Percentiles rank a stretch among this genome's conserved stretches.
Evolutionary conservation across 1,140 invertebrate genomes (phyloP).

Genomic region (Achatina immaculata): DNA sequence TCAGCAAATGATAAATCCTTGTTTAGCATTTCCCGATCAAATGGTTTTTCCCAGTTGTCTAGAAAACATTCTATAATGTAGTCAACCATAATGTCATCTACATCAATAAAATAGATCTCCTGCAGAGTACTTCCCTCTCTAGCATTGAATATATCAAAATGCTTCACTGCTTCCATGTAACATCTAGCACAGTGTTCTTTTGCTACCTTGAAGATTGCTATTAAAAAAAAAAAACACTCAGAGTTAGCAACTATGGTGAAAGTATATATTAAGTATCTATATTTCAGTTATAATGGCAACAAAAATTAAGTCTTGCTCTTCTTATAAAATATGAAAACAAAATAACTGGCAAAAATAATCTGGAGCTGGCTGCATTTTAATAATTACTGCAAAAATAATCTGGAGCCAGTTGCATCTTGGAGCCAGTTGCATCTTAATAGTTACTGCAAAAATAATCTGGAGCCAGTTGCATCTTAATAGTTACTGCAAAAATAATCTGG

Average conservation of each 20-base stretch:
- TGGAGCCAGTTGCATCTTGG: too few relatives aligned
- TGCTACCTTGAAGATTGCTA: slow-evolving; percentile 6
- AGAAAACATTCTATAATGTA: neutral
- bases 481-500: too few relatives aligned
- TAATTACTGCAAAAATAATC: too few relatives aligned
- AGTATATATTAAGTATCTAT: neutral
- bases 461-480: too few relatives aligned
- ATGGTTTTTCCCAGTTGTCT: neutral
- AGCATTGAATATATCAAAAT: slow-evolving; percentile 1
- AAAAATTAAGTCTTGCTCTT: too few relatives aligned
- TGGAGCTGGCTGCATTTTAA: too few relatives aligned
- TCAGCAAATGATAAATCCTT: slow-evolving; percentile 2
- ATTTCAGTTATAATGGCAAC: too few relatives aligned
- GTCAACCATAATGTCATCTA: slow-evolving; percentile 1
- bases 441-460: too few relatives aligned
- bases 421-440: too few relatives aligned
- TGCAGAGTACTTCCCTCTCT: neutral
- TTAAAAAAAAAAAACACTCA: neutral
- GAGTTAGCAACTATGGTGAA: neutral
- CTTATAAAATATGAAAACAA: too few relatives aligned
- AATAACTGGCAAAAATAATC: too few relatives aligned
- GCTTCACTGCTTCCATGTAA: slow-evolving; percentile 23
- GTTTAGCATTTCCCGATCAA: neutral
- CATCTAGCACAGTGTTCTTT: slow-evolving; percentile 2
- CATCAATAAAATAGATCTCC: slow-evolving; percentile 23